Evolutionary conservation across 2,888 invertebrate genomes (phyloP).

Genomic region (Yponomeuta malinellus): DNA sequence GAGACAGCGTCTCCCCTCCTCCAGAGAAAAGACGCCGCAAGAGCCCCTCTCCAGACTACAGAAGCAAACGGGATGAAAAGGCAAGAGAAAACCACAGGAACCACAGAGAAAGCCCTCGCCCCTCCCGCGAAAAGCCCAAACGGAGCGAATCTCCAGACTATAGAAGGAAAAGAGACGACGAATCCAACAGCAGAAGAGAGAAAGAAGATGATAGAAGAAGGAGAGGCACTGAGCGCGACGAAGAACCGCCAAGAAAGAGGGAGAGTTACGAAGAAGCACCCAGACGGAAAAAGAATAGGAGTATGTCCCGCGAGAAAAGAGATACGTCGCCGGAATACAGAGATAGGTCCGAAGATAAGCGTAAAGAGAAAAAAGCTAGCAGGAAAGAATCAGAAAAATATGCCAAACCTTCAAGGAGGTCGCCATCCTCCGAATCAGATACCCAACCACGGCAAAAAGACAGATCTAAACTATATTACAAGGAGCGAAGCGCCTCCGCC

Average conservation of each 20-base stretch:
- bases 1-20: constrained; percentile 49
- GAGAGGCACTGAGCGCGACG: constrained; percentile 25
- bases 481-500: constrained; percentile 32
- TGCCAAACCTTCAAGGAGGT: constrained; percentile 37
- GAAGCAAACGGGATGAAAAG: constrained; percentile 34
- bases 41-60: constrained; percentile 45
- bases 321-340: constrained; percentile 43
- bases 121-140: constrained; percentile 32
- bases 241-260: constrained; percentile 30
- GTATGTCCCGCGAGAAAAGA: constrained; percentile 40
- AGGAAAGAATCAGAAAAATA: constrained; percentile 42
- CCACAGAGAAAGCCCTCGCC: constrained; percentile 31
- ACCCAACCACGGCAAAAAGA: constrained; percentile 37
- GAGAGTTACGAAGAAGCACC: constrained; percentile 20
- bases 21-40: constrained; percentile 52
- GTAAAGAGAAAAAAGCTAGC: constrained; percentile 35
- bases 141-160: constrained; percentile 38
- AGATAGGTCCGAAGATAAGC: constrained; percentile 37
- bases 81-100: constrained; percentile 28
- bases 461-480: constrained; percentile 41
- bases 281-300: constrained; percentile 1
- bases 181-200: constrained; percentile 29
- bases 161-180: constrained; percentile 32
- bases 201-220: constrained; percentile 30
- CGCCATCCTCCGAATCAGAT: constrained; percentile 50